Evolutionary conservation across 2,888 invertebrate genomes (phyloP).

Genomic region (Nomada fabriciana): DNA sequence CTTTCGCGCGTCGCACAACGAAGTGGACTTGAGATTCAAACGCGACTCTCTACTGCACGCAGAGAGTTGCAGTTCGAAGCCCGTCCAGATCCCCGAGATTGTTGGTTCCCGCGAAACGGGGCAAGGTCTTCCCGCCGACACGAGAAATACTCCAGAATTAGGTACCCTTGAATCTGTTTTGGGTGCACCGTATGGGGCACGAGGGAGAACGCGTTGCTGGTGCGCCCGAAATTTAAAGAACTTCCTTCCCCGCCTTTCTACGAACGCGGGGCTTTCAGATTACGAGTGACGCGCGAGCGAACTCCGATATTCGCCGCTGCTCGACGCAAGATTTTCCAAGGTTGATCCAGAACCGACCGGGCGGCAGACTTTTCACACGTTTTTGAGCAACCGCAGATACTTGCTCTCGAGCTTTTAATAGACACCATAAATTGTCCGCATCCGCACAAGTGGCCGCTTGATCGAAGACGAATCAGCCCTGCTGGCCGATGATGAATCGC

Average conservation of each 20-base stretch:
- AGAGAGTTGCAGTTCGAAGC: not conserved
- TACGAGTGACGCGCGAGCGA: not conserved
- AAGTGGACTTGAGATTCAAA: not conserved
- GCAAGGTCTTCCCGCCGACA: not conserved
- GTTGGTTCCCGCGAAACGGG: conserved; percentile 12
- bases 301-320: not conserved
- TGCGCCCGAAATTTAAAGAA: conserved; percentile 34
- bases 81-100: not conserved
- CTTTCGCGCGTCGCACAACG: not conserved
- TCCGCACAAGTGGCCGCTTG: conserved; percentile 40
- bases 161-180: conserved; percentile 24
- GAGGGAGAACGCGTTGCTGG: conserved; percentile 21
- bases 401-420: conserved; percentile 71
- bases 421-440: conserved; percentile 57
- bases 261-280: not conserved
- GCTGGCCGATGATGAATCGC: conserved; percentile 26
- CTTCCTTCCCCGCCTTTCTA: not conserved
- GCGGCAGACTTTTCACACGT: conserved; percentile 45
- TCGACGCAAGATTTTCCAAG: not conserved
- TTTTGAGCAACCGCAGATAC: conserved; percentile 52
- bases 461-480: conserved; percentile 58
- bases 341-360: not conserved
- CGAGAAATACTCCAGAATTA: conserved; percentile 35
- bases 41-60: not conserved
- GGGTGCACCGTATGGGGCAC: not conserved